These are phyloP conservation scores for Laspeyria flexula DNA, from an alignment of 2,888 invertebrate species.

Conservation along the genomic window DNA sequence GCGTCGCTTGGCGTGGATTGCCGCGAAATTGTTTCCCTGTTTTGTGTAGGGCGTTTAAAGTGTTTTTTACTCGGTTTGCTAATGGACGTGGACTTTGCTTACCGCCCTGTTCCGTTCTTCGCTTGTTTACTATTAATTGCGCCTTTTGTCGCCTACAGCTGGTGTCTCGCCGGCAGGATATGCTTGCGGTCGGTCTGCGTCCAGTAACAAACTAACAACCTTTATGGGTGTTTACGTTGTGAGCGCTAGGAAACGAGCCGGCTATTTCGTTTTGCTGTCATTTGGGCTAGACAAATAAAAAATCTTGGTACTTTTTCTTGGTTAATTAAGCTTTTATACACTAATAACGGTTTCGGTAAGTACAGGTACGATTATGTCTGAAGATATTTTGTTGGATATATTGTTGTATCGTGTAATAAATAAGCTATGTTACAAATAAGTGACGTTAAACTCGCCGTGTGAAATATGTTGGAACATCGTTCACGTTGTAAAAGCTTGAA, in stretches of 20 bases:
- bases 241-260: slow-evolving; percentile 36
- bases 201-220: slow-evolving; percentile 49
- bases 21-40: slow-evolving; percentile 71
- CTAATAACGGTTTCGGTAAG: slow-evolving; percentile 11
- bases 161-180: slow-evolving; percentile 52
- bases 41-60: slow-evolving; percentile 62
- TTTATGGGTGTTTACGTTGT: slow-evolving; percentile 52
- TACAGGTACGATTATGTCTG: neutral
- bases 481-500: neutral
- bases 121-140: slow-evolving; percentile 80
- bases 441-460: neutral
- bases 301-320: slow-evolving; percentile 14
- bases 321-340: slow-evolving; percentile 28
- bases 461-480: neutral
- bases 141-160: slow-evolving; percentile 76
- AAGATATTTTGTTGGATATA: no score
- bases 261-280: slow-evolving; percentile 35
- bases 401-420: neutral
- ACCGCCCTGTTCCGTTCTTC: slow-evolving; percentile 60
- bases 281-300: slow-evolving; percentile 33
- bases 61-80: slow-evolving; percentile 61
- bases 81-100: slow-evolving; percentile 74
- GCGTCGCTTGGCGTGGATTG: slow-evolving; percentile 65
- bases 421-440: neutral
- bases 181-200: slow-evolving; percentile 49